Conservation (phyloP, 2,113 vertebrate species). For the Sylvietta virens region DNA sequence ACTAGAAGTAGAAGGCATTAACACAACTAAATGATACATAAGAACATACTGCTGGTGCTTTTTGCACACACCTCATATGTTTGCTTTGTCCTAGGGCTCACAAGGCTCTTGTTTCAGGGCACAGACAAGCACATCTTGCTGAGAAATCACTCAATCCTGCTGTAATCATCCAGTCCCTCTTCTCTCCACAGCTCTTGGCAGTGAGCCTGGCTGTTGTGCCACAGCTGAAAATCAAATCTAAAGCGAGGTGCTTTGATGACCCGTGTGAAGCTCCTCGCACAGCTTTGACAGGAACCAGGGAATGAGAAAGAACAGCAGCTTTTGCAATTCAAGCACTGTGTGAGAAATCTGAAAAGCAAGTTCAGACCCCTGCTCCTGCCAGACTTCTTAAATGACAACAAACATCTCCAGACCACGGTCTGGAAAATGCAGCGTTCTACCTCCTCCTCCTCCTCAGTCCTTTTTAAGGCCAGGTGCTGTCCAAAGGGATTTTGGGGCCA, state of each 20-base stretch:
- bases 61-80: accelerated
- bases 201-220: neutral
- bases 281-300: neutral
- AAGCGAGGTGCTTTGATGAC: neutral
- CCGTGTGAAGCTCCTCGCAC: neutral
- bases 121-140: neutral
- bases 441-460: neutral
- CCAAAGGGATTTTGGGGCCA: neutral
- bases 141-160: neutral
- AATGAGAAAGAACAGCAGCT: neutral
- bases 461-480: neutral
- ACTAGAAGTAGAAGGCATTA: neutral
- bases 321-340: neutral
- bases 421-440: neutral
- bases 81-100: neutral
- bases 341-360: neutral
- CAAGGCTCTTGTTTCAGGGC: neutral
- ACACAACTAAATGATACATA: neutral
- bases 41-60: neutral
- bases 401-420: neutral
- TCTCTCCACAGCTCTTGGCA: neutral
- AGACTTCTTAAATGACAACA: neutral
- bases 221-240: conserved; percentile 11
- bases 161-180: neutral
- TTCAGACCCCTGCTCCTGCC: neutral